Conservation (phyloP, 2,797 vertebrate genomes). For the Arctocebus calabarensis region DNA sequence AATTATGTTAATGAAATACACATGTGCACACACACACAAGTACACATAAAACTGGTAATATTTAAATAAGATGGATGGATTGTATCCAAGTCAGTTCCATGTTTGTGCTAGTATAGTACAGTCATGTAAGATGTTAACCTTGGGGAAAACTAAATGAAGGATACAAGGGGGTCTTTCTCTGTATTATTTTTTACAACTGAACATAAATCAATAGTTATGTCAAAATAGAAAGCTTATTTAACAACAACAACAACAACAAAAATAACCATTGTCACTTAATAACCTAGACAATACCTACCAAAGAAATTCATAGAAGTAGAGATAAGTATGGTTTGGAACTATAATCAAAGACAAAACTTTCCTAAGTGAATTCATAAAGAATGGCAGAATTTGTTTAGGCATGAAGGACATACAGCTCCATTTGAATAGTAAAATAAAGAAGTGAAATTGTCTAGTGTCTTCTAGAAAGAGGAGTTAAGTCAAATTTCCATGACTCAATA, state of each 20-base stretch:
- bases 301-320: background rate
- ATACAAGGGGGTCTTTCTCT: background rate
- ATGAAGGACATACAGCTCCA: background rate
- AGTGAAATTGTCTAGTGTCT: background rate
- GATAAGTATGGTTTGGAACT: background rate
- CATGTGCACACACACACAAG: background rate
- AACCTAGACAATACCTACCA: background rate
- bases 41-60: background rate
- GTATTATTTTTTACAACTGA: background rate
- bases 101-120: background rate
- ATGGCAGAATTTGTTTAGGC: background rate
- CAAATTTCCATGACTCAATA: background rate
- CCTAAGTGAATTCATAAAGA: background rate
- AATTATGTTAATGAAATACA: background rate
- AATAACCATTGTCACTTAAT: background rate
- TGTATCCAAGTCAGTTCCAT: background rate
- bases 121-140: background rate
- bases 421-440: background rate
- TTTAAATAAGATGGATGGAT: background rate
- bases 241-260: background rate
- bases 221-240: slow-evolving; percentile 6
- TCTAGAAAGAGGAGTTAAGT: background rate
- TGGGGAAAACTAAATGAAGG: background rate
- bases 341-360: background rate
- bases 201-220: background rate